A percentile compares a stretch with the other conserved stretches of the same genome.
phyloP scores from a whole-genome alignment of 30 jellyfish, hydroid and myxozoan genomes.

The Nemopilema nomurai region DNA sequence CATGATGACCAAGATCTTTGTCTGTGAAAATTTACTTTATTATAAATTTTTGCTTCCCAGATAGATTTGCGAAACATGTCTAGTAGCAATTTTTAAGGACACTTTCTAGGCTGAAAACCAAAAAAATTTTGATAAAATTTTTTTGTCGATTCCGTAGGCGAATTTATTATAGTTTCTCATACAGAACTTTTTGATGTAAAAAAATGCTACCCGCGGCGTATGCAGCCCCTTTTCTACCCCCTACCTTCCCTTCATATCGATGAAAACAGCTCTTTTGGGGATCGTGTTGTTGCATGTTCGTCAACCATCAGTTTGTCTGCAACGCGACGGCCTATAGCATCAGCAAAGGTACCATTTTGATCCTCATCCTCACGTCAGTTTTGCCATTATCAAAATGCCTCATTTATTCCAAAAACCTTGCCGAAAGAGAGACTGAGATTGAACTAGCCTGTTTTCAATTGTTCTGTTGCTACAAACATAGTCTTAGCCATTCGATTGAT shows the following conservation, averaged over 20 bases:
- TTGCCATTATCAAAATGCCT: neutral
- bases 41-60: neutral
- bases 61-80: neutral
- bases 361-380: neutral
- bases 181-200: neutral
- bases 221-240: neutral
- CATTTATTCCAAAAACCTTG: neutral
- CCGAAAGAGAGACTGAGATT: neutral
- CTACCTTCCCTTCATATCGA: neutral
- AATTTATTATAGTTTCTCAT: neutral
- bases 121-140: too few relatives aligned
- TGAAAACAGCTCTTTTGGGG: neutral
- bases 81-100: neutral
- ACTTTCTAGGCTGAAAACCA: neutral
- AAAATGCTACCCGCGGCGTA: neutral
- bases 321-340: neutral
- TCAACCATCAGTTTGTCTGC: neutral
- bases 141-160: neutral
- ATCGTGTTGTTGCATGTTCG: neutral
- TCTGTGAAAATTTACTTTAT: neutral
- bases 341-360: neutral
- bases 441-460: neutral
- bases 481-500: neutral
- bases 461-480: neutral
- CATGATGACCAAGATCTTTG: constrained; percentile 17